A percentile compares a stretch with the other conserved stretches of the same genome.
These are phyloP conservation scores for Tenthredo livida DNA, from an alignment of 2,888 invertebrate genomes.

Conservation along the genomic window DNA sequence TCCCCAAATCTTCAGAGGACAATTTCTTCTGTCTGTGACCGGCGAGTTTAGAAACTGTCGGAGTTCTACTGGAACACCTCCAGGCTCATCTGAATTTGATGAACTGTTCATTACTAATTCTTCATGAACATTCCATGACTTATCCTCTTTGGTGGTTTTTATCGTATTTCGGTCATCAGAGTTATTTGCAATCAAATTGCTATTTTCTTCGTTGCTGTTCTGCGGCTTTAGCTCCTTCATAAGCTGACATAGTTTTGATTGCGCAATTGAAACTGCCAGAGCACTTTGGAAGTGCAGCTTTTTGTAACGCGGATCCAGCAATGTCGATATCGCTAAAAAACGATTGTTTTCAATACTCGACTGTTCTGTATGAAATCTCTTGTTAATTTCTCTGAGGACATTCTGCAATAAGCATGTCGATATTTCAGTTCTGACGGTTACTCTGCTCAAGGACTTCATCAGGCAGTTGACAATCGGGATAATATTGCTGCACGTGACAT, in stretches of 20 bases:
- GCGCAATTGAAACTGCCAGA: conserved; percentile 39
- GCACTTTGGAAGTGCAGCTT: conserved; percentile 45
- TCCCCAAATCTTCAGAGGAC: neutral
- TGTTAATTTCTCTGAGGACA: too few relatives aligned
- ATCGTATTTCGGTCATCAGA: neutral
- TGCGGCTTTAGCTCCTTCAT: conserved; percentile 10
- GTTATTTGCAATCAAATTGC: neutral
- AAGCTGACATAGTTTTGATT: neutral
- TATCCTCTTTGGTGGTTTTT: conserved; percentile 3
- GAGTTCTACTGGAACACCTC: conserved; percentile 2
- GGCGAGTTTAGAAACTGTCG: neutral
- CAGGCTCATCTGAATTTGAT: conserved; percentile 45
- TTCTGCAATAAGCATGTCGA: too few relatives aligned
- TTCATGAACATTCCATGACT: conserved; percentile 49
- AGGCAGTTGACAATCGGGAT: conserved; percentile 52
- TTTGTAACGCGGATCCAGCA: conserved; percentile 55
- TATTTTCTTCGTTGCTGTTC: neutral
- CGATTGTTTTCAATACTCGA: conserved; percentile 21
- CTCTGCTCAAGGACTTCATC: neutral
- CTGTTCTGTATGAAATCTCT: too few relatives aligned
- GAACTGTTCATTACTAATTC: conserved; percentile 9
- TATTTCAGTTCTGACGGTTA: too few relatives aligned
- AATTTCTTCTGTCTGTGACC: neutral
- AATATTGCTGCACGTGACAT: conserved; percentile 53
- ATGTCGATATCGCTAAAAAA: conserved; percentile 44